Evolutionary conservation across 2,888 invertebrate genomes (phyloP).

Genomic region (Caenorhabditis drosophilae): DNA sequence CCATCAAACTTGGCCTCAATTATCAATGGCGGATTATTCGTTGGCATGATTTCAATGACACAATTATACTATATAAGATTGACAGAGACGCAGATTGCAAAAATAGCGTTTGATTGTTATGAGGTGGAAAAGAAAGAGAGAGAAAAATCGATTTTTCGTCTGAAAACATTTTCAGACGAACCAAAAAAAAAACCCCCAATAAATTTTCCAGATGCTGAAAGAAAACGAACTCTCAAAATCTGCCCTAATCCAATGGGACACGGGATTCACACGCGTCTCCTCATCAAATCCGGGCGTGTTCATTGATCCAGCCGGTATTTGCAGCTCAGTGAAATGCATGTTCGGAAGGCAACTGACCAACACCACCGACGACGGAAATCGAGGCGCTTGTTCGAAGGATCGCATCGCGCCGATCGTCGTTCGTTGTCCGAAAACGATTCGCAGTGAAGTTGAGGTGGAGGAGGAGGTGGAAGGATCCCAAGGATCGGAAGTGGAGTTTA

Average conservation of each 20-base stretch:
- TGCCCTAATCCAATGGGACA: constrained; percentile 15
- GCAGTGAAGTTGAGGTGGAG: background rate
- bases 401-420: constrained; percentile 25
- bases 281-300: constrained; percentile 26
- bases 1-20: constrained; percentile 9
- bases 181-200: background rate
- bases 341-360: constrained; percentile 21
- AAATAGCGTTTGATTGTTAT: constrained; percentile 26
- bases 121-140: constrained; percentile 1
- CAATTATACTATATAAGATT: constrained; percentile 14
- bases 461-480: no score
- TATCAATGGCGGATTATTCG: constrained; percentile 5
- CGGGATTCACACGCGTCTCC: constrained; percentile 21
- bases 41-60: constrained; percentile 36
- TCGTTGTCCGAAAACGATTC: constrained; percentile 9
- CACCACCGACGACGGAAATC: constrained; percentile 11
- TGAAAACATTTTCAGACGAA: background rate
- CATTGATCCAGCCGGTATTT: constrained; percentile 30
- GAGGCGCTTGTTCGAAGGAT: constrained; percentile 22
- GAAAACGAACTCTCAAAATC: background rate
- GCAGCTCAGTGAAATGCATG: constrained; percentile 28
- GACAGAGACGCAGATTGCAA: constrained; percentile 18
- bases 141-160: background rate
- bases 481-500: constrained; percentile 14
- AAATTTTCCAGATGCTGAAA: background rate